These are phyloP conservation scores for Delia radicum DNA, from an alignment of 1,140 invertebrate species.

Conservation along the genomic window DNA sequence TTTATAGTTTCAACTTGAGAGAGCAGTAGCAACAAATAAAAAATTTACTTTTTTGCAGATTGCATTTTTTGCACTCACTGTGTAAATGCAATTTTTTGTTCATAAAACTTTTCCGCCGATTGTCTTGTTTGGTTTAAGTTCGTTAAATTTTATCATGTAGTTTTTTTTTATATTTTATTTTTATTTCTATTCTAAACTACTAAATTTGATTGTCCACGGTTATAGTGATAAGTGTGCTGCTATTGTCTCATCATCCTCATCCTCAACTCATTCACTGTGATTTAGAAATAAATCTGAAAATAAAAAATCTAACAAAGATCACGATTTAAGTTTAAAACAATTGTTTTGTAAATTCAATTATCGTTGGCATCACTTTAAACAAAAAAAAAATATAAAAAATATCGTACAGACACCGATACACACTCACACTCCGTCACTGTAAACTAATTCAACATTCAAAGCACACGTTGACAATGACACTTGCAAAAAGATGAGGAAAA, in stretches of 20 bases:
- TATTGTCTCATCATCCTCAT: background rate
- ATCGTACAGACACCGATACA: background rate
- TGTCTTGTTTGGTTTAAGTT: background rate
- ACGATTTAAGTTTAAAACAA: slow-evolving; percentile 14
- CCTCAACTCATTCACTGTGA: background rate
- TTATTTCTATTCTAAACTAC: background rate
- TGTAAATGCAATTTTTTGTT: background rate
- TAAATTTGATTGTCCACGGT: background rate
- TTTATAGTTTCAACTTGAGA: slow-evolving; percentile 7
- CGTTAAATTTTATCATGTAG: background rate
- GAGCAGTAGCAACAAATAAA: background rate
- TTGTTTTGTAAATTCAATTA: slow-evolving; percentile 23
- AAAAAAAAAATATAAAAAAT: background rate
- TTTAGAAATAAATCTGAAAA: background rate
- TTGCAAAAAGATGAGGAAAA: background rate
- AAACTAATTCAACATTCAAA: slow-evolving; percentile 15
- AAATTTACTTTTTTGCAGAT: background rate
- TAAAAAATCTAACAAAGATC: slow-evolving; percentile 6
- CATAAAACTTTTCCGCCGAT: background rate
- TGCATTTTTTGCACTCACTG: background rate
- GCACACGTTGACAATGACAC: slow-evolving; percentile 21
- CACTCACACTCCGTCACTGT: background rate
- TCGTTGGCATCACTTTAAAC: slow-evolving; percentile 14
- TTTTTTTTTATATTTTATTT: background rate
- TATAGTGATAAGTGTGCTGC: slow-evolving; percentile 3